Evolutionary conservation across 2,113 vertebrate genomes (phyloP), one percentile per base, ranked within the genome.

Genomic region (Cynoglossus semilaevis): DNA sequence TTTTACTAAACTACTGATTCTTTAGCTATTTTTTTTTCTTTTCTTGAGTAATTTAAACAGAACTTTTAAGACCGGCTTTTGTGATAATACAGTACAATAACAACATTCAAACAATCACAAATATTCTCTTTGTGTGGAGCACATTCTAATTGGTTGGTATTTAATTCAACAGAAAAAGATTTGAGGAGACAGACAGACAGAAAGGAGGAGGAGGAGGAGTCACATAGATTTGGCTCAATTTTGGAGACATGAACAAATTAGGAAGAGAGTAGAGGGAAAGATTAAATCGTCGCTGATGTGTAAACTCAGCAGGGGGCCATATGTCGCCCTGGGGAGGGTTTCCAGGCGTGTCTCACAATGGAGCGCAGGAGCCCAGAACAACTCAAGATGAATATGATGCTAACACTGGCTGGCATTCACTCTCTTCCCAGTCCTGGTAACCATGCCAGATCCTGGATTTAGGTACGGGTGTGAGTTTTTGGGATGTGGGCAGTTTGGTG

Each of bases 371-470:
- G 57, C 65, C 75, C 71, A 51, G 41, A 66, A 72, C 60, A 62
- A 80, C 65, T 65, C 22, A 58, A 52, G 56, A 74, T 71, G 67
- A 71, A 76, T 63, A 19, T 88, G 88, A 88, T 37, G 72, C 52
- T 87, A 76, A 74, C 60, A 61, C 65, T 71, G 58, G 77, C 59
- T 80, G 87, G 84, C 90, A 82, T 83, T 72, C 81, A 85, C 76
- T 68, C 71, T 45, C 69, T 69, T 84, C 89, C 75, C 70, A 76
- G 83, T 83, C 90, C 89, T 90, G 76, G 87, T 88, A 72, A 76
- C 86, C 85, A 88, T 86, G 74, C 63, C 82, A 88, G 88, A 85
- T 83, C 67, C 69, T 87, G 83, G 76, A 88, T 84, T 85, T 83
- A 82, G 86, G 62, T 69, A 72, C 35, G 38, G 82, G 8, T 18